A percentile compares a stretch with the other conserved stretches of the same genome.
Conservation (phyloP, 2,888 invertebrate species). For the Lysandra coridon region DNA sequence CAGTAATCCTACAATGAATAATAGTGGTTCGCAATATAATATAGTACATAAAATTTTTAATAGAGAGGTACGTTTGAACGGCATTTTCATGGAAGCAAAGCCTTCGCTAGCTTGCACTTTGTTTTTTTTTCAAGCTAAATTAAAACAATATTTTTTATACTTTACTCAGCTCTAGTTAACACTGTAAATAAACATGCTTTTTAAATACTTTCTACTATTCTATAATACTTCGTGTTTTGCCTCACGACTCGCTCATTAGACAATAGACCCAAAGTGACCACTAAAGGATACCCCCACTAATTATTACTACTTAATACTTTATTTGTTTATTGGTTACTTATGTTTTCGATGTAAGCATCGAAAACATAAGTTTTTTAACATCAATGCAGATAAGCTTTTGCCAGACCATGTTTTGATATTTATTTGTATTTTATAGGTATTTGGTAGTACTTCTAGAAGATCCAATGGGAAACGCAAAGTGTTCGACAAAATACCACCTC, state of each 20-base stretch:
- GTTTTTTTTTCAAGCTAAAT: slow-evolving; percentile 36
- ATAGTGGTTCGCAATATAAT: slow-evolving; percentile 58
- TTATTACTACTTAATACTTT: neutral
- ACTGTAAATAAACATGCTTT: neutral
- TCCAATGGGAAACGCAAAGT: slow-evolving; percentile 68
- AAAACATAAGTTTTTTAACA: neutral
- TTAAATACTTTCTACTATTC: neutral
- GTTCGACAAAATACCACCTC: slow-evolving; percentile 79
- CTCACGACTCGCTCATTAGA: neutral
- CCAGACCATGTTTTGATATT: slow-evolving; percentile 30
- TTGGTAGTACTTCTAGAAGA: slow-evolving; percentile 74
- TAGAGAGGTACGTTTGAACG: slow-evolving; percentile 78
- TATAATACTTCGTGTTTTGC: neutral
- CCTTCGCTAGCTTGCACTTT: slow-evolving; percentile 36
- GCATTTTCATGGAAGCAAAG: slow-evolving; percentile 39
- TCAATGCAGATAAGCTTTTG: neutral
- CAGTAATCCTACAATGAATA: slow-evolving; percentile 53
- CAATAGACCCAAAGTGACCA: neutral
- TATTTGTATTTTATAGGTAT: slow-evolving; percentile 59
- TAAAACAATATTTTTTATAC: slow-evolving; percentile 40
- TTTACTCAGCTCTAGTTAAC: neutral
- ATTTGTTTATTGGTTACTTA: neutral
- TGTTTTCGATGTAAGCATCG: too few species aligned
- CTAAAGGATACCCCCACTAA: neutral
- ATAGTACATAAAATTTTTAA: slow-evolving; percentile 79